Evolutionary conservation across 1,140 invertebrate species (phyloP).

Genomic region (Rhysida immarginata): DNA sequence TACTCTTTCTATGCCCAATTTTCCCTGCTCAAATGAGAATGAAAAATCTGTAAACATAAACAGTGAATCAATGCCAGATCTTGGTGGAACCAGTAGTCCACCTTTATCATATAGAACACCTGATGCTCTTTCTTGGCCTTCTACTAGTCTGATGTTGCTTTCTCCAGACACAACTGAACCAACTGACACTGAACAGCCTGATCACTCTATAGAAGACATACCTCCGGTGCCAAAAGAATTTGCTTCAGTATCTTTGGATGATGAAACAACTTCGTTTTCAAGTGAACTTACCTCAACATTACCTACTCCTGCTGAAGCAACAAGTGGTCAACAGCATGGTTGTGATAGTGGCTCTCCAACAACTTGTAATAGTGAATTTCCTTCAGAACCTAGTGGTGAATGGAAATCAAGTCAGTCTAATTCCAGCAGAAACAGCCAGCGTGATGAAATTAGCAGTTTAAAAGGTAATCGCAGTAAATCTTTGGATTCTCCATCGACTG

Average conservation of each 20-base stretch:
- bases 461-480: constrained; percentile 16
- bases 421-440: not conserved
- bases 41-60: constrained; percentile 12
- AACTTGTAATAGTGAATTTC: constrained; percentile 5
- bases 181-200: not conserved
- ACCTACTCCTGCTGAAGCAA: not conserved
- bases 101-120: not conserved
- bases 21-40: constrained; percentile 17
- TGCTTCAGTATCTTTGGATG: not conserved
- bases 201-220: not conserved
- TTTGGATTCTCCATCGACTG: constrained; percentile 8
- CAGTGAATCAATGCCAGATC: constrained; percentile 34
- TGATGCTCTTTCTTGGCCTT: constrained; percentile 1
- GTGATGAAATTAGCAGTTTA: not conserved
- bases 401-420: not conserved
- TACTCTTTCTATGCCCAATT: constrained; percentile 36
- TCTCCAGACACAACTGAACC: not conserved
- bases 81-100: constrained; percentile 13
- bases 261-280: not conserved
- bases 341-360: not conserved
- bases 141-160: not conserved
- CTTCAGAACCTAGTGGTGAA: not conserved
- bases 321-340: not conserved
- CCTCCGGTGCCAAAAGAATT: constrained; percentile 2
- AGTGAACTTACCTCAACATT: not conserved